Conservation (phyloP, 2,888 invertebrate species). For the Dermolepida albohirtum region DNA sequence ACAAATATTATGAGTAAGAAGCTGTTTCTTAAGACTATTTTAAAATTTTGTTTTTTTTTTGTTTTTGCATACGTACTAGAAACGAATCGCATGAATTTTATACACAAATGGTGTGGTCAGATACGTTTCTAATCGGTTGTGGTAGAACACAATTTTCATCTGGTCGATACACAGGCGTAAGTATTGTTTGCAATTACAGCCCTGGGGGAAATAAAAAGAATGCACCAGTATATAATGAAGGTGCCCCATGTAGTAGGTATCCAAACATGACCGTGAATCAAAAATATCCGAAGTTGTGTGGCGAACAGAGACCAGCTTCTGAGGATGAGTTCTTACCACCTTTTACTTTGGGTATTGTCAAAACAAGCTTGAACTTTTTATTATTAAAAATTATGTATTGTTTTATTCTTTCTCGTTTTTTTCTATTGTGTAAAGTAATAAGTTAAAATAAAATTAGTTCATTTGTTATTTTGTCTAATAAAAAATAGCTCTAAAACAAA, state of each 20-base stretch:
- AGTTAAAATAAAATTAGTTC: no score
- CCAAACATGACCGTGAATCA: slow-evolving; percentile 4
- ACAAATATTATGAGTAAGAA: slow-evolving; percentile 13
- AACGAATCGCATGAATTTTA: slow-evolving; percentile 32
- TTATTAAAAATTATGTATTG: neutral
- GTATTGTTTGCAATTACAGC: slow-evolving; percentile 34
- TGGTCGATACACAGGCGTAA: slow-evolving; percentile 8
- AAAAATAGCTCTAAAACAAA: no score
- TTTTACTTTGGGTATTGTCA: slow-evolving; percentile 13
- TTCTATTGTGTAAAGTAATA: neutral
- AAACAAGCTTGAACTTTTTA: neutral
- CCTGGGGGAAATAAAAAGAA: slow-evolving; percentile 17
- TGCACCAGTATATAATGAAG: slow-evolving; percentile 14
- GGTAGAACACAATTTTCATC: slow-evolving; percentile 31
- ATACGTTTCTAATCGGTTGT: slow-evolving; percentile 28
- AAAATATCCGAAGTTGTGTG: slow-evolving; percentile 24
- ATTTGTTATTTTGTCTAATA: no score
- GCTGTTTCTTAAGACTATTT: neutral
- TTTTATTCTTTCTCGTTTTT: neutral
- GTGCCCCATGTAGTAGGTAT: slow-evolving; percentile 25
- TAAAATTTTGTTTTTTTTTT: neutral
- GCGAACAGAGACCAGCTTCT: neutral
- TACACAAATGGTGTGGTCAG: slow-evolving; percentile 35
- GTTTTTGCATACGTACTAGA: neutral
- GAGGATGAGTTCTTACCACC: neutral